Evolutionary conservation across 2,113 vertebrate genomes (phyloP).

Genomic region (Sakesphorus luctuosus): DNA sequence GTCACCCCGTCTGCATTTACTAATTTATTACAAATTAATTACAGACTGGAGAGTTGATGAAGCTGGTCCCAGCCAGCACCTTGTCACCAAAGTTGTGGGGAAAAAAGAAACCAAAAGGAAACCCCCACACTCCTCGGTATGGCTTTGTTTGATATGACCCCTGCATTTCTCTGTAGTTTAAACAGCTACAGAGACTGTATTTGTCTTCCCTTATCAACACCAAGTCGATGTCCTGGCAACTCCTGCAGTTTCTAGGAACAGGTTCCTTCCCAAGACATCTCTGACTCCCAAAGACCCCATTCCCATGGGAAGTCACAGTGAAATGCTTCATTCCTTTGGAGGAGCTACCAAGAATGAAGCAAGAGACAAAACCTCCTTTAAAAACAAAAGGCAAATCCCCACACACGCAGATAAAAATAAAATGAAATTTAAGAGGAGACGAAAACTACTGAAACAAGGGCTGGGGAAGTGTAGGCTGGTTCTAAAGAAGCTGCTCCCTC

Average conservation of each 20-base stretch:
- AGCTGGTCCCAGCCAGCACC: too few species aligned
- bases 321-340: not conserved
- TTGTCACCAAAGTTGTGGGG: too few species aligned
- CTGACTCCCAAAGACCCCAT: not conserved
- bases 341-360: not conserved
- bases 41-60: too few species aligned
- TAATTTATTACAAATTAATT: too few species aligned
- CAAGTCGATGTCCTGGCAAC: not conserved
- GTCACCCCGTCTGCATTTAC: too few species aligned
- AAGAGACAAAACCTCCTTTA: not conserved
- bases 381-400: not conserved
- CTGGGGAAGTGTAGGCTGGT: not conserved
- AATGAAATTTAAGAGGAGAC: not conserved
- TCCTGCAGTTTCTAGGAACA: not conserved
- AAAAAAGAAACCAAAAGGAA: too few species aligned
- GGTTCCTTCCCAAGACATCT: not conserved
- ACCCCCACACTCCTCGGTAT: too few species aligned
- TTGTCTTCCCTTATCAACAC: not conserved
- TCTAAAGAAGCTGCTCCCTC: not conserved
- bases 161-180: not conserved
- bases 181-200: not conserved
- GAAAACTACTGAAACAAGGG: not conserved
- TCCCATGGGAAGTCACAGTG: not conserved
- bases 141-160: too few species aligned
- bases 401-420: not conserved